phyloP scores from a whole-genome alignment of 2,797 vertebrate species.

The Tamandua tetradactyla region DNA sequence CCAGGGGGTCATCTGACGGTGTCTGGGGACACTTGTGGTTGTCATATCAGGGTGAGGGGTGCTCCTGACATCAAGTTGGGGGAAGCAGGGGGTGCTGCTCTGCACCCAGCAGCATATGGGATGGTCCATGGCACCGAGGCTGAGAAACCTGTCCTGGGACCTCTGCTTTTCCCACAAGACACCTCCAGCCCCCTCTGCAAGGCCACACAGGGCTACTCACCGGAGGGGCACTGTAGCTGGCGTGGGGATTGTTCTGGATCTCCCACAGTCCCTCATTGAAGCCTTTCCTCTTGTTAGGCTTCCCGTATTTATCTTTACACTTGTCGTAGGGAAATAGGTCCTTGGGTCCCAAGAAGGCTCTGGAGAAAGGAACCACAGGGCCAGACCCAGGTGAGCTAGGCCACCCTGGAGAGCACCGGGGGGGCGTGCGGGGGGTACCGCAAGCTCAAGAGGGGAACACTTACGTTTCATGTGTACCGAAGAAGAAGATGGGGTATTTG shows the following conservation, averaged over 20 bases:
- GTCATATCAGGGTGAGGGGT: not conserved
- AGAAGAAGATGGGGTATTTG: conserved; percentile 99
- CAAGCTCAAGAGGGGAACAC: conserved; percentile 74
- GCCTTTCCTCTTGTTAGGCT: conserved; percentile 99
- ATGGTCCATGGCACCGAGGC: too few relatives aligned
- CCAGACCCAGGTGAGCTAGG: not conserved
- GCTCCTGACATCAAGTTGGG: not conserved
- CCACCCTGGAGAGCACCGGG: not conserved
- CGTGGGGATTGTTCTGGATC: conserved; percentile 98
- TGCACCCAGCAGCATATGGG: too few relatives aligned
- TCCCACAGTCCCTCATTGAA: conserved; percentile 99
- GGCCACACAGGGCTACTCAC: conserved; percentile 86
- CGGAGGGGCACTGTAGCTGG: conserved; percentile 94
- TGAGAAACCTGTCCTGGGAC: too few relatives aligned
- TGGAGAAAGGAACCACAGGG: conserved; percentile 78
- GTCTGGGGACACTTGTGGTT: not conserved
- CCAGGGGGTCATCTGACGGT: not conserved
- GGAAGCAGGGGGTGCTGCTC: not conserved
- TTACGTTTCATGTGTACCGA: conserved; percentile 99
- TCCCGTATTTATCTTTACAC: conserved; percentile 95
- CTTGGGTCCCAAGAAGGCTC: conserved; percentile 97
- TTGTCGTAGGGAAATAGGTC: conserved; percentile 98
- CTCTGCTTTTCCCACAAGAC: not conserved
- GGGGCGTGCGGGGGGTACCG: too few relatives aligned
- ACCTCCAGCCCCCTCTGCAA: not conserved